A percentile compares a stretch with the other conserved stretches of the same genome.
Conservation (phyloP, 2,113 vertebrate genomes). For the Callopanchax toddi region DNA sequence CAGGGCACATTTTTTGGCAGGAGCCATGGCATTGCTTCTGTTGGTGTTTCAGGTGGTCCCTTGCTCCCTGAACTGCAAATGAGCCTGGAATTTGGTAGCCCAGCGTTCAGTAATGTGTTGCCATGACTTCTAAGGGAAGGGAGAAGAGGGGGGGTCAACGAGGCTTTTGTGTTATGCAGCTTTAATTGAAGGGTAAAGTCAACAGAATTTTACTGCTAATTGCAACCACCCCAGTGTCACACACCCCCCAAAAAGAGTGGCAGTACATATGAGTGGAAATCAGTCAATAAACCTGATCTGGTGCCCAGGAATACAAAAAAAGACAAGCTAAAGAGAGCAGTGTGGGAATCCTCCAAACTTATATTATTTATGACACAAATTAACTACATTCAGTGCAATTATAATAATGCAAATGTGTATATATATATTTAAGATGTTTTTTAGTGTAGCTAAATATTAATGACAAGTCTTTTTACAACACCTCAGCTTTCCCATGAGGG, state of each 20-base stretch:
- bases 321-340: conserved; percentile 22
- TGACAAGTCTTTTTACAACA: conserved; percentile 24
- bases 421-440: neutral
- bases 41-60: conserved; percentile 68
- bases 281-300: conserved; percentile 35
- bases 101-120: conserved; percentile 60
- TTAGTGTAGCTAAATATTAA: conserved; percentile 20
- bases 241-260: conserved; percentile 21
- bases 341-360: conserved; percentile 15
- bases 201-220: conserved; percentile 68
- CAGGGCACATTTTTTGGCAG: conserved; percentile 69
- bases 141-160: conserved; percentile 64
- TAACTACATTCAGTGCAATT: neutral
- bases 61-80: conserved; percentile 78
- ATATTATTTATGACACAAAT: conserved; percentile 4
- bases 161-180: conserved; percentile 66
- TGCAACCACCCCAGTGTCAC: conserved; percentile 22
- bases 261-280: conserved; percentile 37
- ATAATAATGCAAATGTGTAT: neutral
- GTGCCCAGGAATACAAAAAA: conserved; percentile 14
- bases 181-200: conserved; percentile 70
- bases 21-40: conserved; percentile 50
- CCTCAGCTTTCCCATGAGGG: conserved; percentile 47
- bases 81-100: conserved; percentile 63
- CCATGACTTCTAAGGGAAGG: conserved; percentile 65